phyloP scores from a whole-genome alignment of 2,797 vertebrate species.

The Hypotaenidia okinawae region DNA sequence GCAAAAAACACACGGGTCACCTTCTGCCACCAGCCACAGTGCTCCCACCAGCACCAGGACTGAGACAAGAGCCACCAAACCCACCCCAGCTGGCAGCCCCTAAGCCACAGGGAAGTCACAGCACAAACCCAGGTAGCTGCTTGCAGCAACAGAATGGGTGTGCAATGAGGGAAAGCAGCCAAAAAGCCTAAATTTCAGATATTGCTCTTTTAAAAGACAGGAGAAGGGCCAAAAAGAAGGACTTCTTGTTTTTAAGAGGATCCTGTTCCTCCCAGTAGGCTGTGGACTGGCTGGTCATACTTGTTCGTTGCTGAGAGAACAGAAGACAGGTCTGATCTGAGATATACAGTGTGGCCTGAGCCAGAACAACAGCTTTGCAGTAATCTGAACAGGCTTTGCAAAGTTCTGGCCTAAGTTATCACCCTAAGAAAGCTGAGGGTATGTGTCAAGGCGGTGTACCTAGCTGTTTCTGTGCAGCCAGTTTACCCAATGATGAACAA shows the following conservation, averaged over 20 bases:
- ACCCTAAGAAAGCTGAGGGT: neutral
- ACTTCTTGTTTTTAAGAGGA: neutral
- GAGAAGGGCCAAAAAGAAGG: neutral
- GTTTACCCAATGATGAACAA: neutral
- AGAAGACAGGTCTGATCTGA: neutral
- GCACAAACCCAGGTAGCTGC: neutral
- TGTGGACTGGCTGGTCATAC: neutral
- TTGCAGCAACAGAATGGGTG: rapidly evolving
- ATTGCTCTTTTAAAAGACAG: neutral
- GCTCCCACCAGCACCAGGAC: neutral
- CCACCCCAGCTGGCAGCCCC: neutral
- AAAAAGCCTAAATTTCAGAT: neutral
- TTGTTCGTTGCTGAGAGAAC: neutral
- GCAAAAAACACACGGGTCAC: rapidly evolving
- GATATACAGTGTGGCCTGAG: neutral
- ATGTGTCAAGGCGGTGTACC: neutral
- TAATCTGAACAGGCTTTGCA: neutral
- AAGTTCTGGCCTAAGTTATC: neutral
- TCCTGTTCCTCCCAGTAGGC: neutral
- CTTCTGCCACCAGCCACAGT: neutral
- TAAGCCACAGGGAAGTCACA: neutral
- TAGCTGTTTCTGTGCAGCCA: neutral
- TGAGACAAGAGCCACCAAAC: neutral
- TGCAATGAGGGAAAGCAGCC: neutral
- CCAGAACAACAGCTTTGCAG: neutral